These are phyloP conservation scores for Listronotus bonariensis DNA, from an alignment of 1,140 invertebrate genomes.

Conservation along the genomic window DNA sequence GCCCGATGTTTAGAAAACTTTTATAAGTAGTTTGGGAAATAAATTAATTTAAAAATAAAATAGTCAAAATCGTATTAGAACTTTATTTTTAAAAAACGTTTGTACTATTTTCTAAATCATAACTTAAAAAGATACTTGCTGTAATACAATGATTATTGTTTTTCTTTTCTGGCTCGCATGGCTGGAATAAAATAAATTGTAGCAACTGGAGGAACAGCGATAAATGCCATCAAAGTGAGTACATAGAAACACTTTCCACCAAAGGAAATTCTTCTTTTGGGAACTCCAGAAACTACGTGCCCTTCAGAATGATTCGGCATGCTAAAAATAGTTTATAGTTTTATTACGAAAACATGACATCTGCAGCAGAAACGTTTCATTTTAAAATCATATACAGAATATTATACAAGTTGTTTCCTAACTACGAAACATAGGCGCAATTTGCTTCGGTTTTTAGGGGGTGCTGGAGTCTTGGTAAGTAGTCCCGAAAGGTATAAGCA, in stretches of 20 bases:
- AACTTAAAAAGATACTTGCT: too few relatives aligned
- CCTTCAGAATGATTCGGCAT: constrained; percentile 10
- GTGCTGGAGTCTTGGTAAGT: too few relatives aligned
- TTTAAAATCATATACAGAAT: too few relatives aligned
- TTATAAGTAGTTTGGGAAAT: constrained; percentile 4
- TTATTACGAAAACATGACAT: not conserved
- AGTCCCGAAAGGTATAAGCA: too few relatives aligned
- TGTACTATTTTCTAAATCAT: too few relatives aligned
- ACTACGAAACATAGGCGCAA: too few relatives aligned
- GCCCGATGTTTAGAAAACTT: not conserved
- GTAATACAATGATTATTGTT: not conserved
- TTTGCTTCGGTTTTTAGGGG: too few relatives aligned
- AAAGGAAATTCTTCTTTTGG: constrained; percentile 1
- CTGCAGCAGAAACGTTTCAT: too few relatives aligned
- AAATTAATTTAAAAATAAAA: not conserved
- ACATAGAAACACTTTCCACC: constrained; percentile 1
- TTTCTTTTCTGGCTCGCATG: constrained; percentile 18
- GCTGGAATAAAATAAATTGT: constrained; percentile 15
- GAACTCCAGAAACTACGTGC: not conserved
- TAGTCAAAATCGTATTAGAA: too few relatives aligned
- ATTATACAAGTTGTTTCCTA: too few relatives aligned
- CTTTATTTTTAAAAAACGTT: too few relatives aligned
- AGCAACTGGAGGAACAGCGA: not conserved
- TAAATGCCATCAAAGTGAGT: not conserved
- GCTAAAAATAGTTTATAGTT: constrained; percentile 2